Base-by-base conservation (phyloP, 2,113 vertebrate genomes). In the Myiozetetes cayanensis region DNA sequence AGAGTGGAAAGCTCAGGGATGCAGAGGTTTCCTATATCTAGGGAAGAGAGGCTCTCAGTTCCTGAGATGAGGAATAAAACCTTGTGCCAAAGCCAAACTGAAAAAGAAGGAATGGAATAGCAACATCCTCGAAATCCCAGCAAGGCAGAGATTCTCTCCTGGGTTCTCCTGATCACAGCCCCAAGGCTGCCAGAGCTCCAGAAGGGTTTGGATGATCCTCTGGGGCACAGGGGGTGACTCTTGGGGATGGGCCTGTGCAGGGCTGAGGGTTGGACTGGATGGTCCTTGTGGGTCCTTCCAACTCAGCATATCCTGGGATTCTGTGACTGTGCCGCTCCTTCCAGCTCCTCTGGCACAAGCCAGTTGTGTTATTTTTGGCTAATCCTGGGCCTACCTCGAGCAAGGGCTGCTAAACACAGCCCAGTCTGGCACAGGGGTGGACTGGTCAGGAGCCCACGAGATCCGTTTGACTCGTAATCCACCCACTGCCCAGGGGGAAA, bases 141-240 rank as follows among this genome's bases (percentile, higher is more conserved):
- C 0, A 1, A 76, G 46, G 20, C 20, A 62, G 68, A 46, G 22
- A 4, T 27, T 22, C 28, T 63, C 10, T 49, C 23, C 55, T 4
- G 22, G 13, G 18, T 27, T 10, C 66, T 89, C 67, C 67, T 46
- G 56, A 14, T 35, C 56, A 61, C n/a, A 61, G 9, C n/a, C 2
- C n/a, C 58, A 17, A 61, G 24, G 35, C 24, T 61, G 35, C 35
- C 58, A 39, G 35, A 61, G 59, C 59, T 61, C 35, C 59, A 39
- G 59, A 16, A 61, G 59, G 24, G 16, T 37, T 39, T 11, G 59
- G 24, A 27, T 61, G 58, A 27, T 61, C 35, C 59, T 61, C 35
- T 61, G 59, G 24, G 59, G 35, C 16, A 61, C 35, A 39, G 59
- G 59, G 16, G 10, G 10, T 4, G 59, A 61, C 35, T 30, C 8